These are phyloP conservation scores for Ctenodactylus gundi DNA, from an alignment of 2,113 vertebrate species.

Conservation along the genomic window DNA sequence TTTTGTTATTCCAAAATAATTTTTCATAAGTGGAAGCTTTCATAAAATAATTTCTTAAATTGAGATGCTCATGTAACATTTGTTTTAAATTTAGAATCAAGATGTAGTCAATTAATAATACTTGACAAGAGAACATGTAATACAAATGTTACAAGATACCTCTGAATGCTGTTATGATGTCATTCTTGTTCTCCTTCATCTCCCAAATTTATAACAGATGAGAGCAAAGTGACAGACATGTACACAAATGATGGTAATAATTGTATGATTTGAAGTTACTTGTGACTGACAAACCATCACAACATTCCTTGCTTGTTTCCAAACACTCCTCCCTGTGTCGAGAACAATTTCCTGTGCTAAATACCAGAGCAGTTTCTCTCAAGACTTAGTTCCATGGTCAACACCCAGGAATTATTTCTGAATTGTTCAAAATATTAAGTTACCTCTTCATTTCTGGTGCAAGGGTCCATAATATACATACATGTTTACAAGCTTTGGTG, in stretches of 20 bases:
- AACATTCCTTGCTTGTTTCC: slow-evolving; percentile 25
- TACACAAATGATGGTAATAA: slow-evolving; percentile 49
- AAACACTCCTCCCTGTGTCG: slow-evolving; percentile 31
- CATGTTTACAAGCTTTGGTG: background rate
- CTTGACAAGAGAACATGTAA: slow-evolving; percentile 25
- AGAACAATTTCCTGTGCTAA: slow-evolving; percentile 61
- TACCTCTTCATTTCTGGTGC: background rate
- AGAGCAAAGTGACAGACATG: slow-evolving; percentile 54
- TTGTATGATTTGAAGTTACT: slow-evolving; percentile 57
- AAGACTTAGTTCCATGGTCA: background rate
- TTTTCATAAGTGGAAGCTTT: background rate
- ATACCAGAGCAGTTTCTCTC: slow-evolving; percentile 41
- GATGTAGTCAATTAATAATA: slow-evolving; percentile 52
- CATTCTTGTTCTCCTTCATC: slow-evolving; percentile 47
- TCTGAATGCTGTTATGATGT: slow-evolving; percentile 34
- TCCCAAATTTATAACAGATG: slow-evolving; percentile 64
- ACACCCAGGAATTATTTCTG: slow-evolving; percentile 11
- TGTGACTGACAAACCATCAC: slow-evolving; percentile 62
- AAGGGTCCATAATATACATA: background rate
- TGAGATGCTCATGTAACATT: slow-evolving; percentile 27
- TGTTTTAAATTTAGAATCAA: slow-evolving; percentile 58
- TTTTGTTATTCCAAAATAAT: slow-evolving; percentile 33
- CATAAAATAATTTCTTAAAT: background rate
- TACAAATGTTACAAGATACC: slow-evolving; percentile 38
- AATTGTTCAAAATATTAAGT: slow-evolving; percentile 12